A percentile compares a stretch with the other conserved stretches of the same genome.
Evolutionary conservation across 2,888 invertebrate genomes (phyloP).

Genomic region (Thumatha senex): DNA sequence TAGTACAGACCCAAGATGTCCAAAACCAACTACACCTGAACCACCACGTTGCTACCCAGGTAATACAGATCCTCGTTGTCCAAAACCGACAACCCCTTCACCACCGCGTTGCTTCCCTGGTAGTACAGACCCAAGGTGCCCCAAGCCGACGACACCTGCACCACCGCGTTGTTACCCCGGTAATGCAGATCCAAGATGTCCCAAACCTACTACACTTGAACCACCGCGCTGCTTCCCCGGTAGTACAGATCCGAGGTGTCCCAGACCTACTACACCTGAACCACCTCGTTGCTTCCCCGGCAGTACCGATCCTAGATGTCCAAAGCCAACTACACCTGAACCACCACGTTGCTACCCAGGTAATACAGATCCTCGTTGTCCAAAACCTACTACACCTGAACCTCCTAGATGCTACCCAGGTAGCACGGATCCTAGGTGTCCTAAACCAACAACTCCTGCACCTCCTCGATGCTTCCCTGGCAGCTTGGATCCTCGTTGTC

Average conservation of each 20-base stretch:
- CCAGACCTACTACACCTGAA: slow-evolving; percentile 18
- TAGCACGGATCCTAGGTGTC: slow-evolving; percentile 46
- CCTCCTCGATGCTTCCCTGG: slow-evolving; percentile 49
- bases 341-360: slow-evolving; percentile 40
- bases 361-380: slow-evolving; percentile 46
- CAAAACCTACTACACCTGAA: slow-evolving; percentile 36
- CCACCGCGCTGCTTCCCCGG: slow-evolving; percentile 44
- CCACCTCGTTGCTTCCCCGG: slow-evolving; percentile 44
- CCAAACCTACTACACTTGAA: slow-evolving; percentile 33
- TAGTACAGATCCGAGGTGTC: slow-evolving; percentile 10
- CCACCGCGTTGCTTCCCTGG: slow-evolving; percentile 45
- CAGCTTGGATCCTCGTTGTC: slow-evolving; percentile 46
- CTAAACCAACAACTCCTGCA: slow-evolving; percentile 35
- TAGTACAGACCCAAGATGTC: slow-evolving; percentile 54
- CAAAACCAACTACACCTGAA: slow-evolving; percentile 46
- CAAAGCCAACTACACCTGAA: slow-evolving; percentile 28
- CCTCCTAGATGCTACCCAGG: slow-evolving; percentile 50
- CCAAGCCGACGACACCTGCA: slow-evolving; percentile 28
- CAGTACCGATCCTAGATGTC: slow-evolving; percentile 41
- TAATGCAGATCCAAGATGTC: slow-evolving; percentile 14
- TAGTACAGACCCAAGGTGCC: slow-evolving; percentile 57
- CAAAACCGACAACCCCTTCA: slow-evolving; percentile 37
- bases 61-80: slow-evolving; percentile 49
- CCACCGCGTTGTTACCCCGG: slow-evolving; percentile 27
- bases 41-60: slow-evolving; percentile 41